A percentile compares a stretch with the other conserved stretches of the same genome.
phyloP scores from a whole-genome alignment of 2,113 vertebrate genomes.

The Protobothrops mucrosquamatus region DNA sequence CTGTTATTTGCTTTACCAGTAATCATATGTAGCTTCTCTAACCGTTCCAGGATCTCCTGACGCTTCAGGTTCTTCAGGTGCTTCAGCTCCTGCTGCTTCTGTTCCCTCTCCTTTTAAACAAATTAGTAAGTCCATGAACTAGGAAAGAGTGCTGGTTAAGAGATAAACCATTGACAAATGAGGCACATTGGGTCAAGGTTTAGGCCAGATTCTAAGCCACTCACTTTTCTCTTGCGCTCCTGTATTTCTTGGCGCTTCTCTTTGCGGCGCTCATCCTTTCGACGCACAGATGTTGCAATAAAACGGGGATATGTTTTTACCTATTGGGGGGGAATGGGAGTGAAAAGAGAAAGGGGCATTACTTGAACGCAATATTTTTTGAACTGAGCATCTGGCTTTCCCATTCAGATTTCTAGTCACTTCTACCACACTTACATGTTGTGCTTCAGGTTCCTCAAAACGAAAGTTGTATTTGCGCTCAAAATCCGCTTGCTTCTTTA shows the following conservation, averaged over 20 bases:
- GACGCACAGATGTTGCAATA: constrained; percentile 82
- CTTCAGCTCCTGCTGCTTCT: constrained; percentile 85
- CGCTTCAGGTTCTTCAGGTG: constrained; percentile 90
- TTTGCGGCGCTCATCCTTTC: constrained; percentile 83
- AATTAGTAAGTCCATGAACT: background rate
- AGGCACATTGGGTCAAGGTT: background rate
- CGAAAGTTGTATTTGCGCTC: constrained; percentile 90
- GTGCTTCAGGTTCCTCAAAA: constrained; percentile 83
- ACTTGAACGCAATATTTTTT: too few species aligned
- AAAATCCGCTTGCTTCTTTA: constrained; percentile 85
- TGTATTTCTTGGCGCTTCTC: constrained; percentile 78
- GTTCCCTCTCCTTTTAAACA: constrained; percentile 76
- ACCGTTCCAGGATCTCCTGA: constrained; percentile 80
- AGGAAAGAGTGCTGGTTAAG: background rate
- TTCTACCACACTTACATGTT: background rate
- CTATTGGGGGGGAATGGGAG: constrained; percentile 39
- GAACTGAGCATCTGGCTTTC: too few species aligned
- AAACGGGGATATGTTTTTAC: constrained; percentile 83
- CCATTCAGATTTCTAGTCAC: background rate
- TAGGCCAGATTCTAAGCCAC: background rate
- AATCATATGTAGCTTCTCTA: constrained; percentile 78
- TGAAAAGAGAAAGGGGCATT: too few species aligned
- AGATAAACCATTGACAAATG: background rate
- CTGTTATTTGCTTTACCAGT: constrained; percentile 76
- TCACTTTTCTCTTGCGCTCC: constrained; percentile 80